Percentiles rank a stretch among this genome's conserved stretches.
phyloP scores from a whole-genome alignment of 2,888 invertebrate species.

The Scotopteryx bipunctaria region DNA sequence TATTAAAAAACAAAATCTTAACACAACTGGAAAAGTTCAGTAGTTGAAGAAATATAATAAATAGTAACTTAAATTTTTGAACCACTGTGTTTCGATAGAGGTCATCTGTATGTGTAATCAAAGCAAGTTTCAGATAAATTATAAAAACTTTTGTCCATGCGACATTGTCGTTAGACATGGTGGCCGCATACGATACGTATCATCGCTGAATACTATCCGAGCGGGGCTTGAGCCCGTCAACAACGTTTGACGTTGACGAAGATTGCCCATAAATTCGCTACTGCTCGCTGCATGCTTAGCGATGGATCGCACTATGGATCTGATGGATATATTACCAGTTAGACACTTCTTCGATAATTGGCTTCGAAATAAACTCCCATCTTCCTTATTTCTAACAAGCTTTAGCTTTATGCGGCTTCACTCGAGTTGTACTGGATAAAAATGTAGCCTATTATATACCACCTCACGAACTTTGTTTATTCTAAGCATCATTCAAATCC shows the following conservation, averaged over 20 bases:
- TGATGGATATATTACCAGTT: constrained; percentile 6
- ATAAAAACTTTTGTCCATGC: neutral
- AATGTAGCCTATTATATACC: too few species aligned
- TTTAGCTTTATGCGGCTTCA: too few species aligned
- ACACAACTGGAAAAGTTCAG: too few species aligned
- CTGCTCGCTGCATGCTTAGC: constrained; percentile 19
- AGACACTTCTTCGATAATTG: constrained; percentile 14
- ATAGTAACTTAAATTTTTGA: too few species aligned
- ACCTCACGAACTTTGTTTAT: too few species aligned
- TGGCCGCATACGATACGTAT: constrained; percentile 30
- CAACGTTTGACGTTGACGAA: constrained; percentile 48
- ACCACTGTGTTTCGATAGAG: too few species aligned
- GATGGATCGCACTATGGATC: constrained; percentile 12
- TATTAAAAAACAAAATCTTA: too few species aligned
- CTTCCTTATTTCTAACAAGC: neutral
- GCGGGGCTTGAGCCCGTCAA: constrained; percentile 24
- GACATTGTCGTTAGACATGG: neutral
- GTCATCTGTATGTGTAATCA: too few species aligned
- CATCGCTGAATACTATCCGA: constrained; percentile 36
- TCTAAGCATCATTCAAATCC: too few species aligned
- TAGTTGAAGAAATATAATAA: too few species aligned
- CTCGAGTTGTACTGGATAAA: too few species aligned
- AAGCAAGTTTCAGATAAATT: neutral
- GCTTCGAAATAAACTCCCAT: constrained; percentile 2
- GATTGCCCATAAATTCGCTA: constrained; percentile 45